phyloP scores from a whole-genome alignment of 2,113 vertebrate species.

The Psittacara wagleri region DNA sequence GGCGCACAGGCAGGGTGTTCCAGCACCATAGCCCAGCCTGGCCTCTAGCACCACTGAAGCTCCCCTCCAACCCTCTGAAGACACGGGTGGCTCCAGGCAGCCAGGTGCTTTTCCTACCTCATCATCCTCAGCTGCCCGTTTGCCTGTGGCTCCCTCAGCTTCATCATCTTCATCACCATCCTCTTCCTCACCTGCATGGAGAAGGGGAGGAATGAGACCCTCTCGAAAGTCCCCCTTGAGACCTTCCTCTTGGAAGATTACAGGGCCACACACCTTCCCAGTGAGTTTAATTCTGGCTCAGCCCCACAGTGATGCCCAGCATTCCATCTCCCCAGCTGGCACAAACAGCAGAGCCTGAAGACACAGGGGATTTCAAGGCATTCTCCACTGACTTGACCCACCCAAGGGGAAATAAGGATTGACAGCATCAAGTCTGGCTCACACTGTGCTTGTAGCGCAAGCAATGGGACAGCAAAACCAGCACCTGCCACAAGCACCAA shows the following conservation, averaged over 20 bases:
- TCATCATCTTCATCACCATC: conserved; percentile 92
- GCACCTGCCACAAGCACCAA: rapidly evolving
- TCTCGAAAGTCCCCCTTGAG: neutral
- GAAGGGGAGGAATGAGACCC: neutral
- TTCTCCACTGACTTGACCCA: neutral
- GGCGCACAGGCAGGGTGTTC: rapidly evolving
- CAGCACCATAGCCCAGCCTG: neutral
- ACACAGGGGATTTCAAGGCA: rapidly evolving
- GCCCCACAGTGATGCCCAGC: rapidly evolving
- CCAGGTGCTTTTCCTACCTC: conserved; percentile 69
- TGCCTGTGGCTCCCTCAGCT: conserved; percentile 84
- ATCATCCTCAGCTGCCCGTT: conserved; percentile 92
- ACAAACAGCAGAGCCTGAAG: neutral
- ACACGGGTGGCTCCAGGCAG: rapidly evolving
- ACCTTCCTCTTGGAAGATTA: neutral
- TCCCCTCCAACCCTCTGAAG: neutral
- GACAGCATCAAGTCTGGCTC: neutral
- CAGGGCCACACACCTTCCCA: neutral
- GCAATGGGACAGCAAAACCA: neutral
- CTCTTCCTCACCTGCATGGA: conserved; percentile 85
- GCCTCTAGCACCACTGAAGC: rapidly evolving
- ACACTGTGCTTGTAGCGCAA: rapidly evolving
- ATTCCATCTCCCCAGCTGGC: neutral
- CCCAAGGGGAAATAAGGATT: neutral
- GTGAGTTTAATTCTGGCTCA: neutral